Evolutionary conservation across 35 echinoderm and acorn worm species (phyloP), one percentile per base, ranked within the genome.

Genomic region (Lytechinus variegatus): DNA sequence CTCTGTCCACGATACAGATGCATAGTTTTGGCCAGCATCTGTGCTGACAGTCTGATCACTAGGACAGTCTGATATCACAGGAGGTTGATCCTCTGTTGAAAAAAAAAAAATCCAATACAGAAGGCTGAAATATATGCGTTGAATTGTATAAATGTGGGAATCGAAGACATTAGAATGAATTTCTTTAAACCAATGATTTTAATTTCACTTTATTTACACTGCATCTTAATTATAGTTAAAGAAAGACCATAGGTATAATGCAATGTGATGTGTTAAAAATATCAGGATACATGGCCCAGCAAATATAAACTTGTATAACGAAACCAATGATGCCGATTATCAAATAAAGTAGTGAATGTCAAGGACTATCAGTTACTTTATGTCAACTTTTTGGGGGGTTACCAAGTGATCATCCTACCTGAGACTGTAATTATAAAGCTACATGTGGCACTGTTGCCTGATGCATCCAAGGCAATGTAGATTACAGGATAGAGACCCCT

Each of bases 401-500:
- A 44, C 57, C 57, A 60, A 60, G 8, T 16, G 57, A 44, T 6
- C 11, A 19, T 24, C 96, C 44, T 56, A 97, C 97, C 97, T 14
- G 52, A 91, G 52, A 97, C 87, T 28, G 86, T 94, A 21, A 94
- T 91, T 2, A 28, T 9, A 54, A 97, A 97, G 4, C 54, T 54
- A 52, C 97, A 97, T 3, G 52, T 19, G 27, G 28, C 97, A 8
- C 9, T 12, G 54, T 97, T 97, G 33, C 92, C 87, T 8, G 92
- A 94, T 10, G 89, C 88, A 95, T 97, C 97, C 6, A 61, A 71
- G 53, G 97, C 97, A 1, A n/a, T 54, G 87, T 97, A 97, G 29
- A 54, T 94, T 27, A 97, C 97, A 1, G 52, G 53, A 3, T 90
- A 53, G 29, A 33, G 33, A 27, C 95, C 95, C 11, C 87, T 21